Conservation (phyloP, 2,113 vertebrate species). For the Callospermophilus lateralis region DNA sequence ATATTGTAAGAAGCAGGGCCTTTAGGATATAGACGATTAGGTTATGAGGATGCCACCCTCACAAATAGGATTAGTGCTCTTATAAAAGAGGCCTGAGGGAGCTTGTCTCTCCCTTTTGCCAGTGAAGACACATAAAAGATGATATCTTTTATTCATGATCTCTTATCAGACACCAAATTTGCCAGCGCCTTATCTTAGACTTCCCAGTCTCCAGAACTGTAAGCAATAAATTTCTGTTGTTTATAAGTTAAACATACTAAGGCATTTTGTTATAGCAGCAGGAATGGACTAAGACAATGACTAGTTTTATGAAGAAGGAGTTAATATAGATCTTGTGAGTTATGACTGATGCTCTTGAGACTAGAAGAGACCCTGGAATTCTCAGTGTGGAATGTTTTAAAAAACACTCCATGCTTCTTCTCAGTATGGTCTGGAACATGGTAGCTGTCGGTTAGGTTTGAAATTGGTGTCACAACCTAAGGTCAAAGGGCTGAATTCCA, state of each 20-base stretch:
- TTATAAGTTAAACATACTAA: not conserved
- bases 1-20: not conserved
- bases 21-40: not conserved
- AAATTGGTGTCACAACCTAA: not conserved
- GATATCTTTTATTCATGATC: fast-evolving
- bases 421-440: not conserved
- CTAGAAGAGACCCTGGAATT: not conserved
- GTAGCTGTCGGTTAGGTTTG: not conserved
- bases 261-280: not conserved
- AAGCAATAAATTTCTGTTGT: not conserved
- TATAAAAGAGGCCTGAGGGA: not conserved
- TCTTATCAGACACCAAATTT: not conserved
- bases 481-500: not conserved
- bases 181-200: not conserved
- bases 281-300: not conserved
- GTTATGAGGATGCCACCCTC: not conserved
- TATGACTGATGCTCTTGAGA: not conserved
- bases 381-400: not conserved
- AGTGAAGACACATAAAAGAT: not conserved
- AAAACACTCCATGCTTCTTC: not conserved
- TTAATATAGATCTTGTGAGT: not conserved
- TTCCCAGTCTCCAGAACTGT: not conserved
- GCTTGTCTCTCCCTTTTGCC: not conserved
- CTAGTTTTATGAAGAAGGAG: not conserved
- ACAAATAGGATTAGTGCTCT: not conserved